Base-by-base conservation (phyloP, 2,888 invertebrate genomes). In the Plutella xylostella region DNA sequence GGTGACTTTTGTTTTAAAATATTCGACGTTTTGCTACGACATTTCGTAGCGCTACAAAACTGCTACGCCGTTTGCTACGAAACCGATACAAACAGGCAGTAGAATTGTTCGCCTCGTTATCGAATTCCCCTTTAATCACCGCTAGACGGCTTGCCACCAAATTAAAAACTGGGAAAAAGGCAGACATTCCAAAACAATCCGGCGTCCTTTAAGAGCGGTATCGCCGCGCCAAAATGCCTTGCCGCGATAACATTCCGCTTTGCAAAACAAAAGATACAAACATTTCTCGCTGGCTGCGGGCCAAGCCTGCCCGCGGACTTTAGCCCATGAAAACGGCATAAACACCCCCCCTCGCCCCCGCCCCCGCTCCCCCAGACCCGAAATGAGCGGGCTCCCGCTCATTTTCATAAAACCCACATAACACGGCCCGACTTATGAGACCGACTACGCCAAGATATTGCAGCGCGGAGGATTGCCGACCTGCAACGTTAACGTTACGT, bases 351-450 rank as follows among this genome's bases (percentile, higher is more conserved):
- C n/a, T n/a, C n/a, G n/a, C n/a, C 65, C 59, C 59, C 49, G 51
- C 54, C 53, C 55, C 59, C 60, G n/a, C n/a, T n/a, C 55, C 52
- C 57, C 60, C 15, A 41, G 62, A 75, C 74, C 77, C 67, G 55
- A 77, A 79, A 79, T 82, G 78, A 82, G 79, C 70, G 80, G 79
- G 67, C 77, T 52, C 72, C 79, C 80, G 72, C 79, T 77, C 78
- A 78, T 79, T 79, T 79, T 78, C 79, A 79, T 79, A 78, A 78
- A 77, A 77, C 70, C 72, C 62, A 62, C 68, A 74, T 78, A 76
- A 76, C 65, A 63, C 63, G 53, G 58, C 65, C 58, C 61, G 65
- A 63, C 65, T 65, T 65, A 63, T 68, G 65, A 65, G 66, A 72
- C 56, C 49, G 56, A 28, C 28, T n/a, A n/a, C n/a, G n/a, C 28